Evolutionary conservation across 2,888 invertebrate species (phyloP).

Genomic region (Rotaria magnacalcarata): DNA sequence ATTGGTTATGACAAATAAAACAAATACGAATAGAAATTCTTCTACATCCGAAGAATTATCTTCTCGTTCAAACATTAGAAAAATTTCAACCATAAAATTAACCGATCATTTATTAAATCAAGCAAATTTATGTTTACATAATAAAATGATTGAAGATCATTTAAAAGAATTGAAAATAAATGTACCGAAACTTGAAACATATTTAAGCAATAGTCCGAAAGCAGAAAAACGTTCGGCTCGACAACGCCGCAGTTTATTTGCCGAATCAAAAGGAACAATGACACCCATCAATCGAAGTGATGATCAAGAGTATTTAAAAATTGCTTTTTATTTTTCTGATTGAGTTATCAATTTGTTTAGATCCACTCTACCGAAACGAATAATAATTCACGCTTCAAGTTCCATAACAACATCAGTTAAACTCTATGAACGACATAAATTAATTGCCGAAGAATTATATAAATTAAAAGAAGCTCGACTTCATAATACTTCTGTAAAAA

Average conservation of each 20-base stretch:
- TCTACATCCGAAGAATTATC: too few species aligned
- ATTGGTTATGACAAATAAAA: not conserved
- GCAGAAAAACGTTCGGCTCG: not conserved
- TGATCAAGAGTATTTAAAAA: not conserved
- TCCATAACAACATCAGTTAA: not conserved
- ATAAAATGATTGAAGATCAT: not conserved
- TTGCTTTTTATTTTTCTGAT: not conserved
- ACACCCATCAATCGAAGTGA: not conserved
- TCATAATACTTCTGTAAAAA: not conserved
- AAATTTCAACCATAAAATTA: not conserved
- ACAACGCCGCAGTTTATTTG: not conserved
- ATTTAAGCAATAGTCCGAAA: not conserved
- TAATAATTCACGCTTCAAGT: not conserved
- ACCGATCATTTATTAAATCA: not conserved
- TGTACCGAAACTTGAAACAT: not conserved
- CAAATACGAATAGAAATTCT: too few species aligned
- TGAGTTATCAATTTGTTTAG: not conserved
- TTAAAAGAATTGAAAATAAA: not conserved
- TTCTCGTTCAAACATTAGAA: not conserved
- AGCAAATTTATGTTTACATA: not conserved
- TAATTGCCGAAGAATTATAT: not conserved
- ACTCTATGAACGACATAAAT: slow-evolving; percentile 36
- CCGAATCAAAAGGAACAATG: not conserved
- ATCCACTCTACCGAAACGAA: not conserved
- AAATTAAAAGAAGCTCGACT: slow-evolving; percentile 20